Percentiles rank a stretch among this genome's conserved stretches.
These are phyloP conservation scores for Thalassarche chlororhynchos DNA, from an alignment of 2,113 vertebrate genomes.

Conservation along the genomic window DNA sequence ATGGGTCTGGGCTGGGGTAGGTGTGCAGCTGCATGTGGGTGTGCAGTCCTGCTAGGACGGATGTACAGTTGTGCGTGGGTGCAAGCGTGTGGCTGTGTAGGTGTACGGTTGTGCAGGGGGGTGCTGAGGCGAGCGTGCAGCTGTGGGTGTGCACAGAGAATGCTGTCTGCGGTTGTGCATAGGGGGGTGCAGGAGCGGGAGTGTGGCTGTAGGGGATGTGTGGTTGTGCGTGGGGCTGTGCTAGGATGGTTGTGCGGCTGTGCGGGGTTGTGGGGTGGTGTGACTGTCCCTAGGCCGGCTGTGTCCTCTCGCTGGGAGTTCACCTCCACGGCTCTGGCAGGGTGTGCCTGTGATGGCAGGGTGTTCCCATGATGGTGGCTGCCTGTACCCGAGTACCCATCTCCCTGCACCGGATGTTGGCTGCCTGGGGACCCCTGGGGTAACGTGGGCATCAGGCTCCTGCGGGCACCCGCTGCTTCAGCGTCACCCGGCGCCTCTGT, in stretches of 20 bases:
- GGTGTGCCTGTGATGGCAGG: background rate
- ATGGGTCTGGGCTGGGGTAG: rapidly evolving
- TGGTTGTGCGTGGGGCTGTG: background rate
- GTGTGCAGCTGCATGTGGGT: background rate
- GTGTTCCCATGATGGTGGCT: rapidly evolving
- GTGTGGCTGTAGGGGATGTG: background rate
- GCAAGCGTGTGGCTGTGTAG: background rate
- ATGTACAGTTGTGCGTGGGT: background rate
- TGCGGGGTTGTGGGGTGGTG: background rate
- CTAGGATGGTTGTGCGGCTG: background rate
- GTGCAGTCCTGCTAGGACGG: background rate
- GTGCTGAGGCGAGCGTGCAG: background rate
- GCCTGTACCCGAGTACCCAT: rapidly evolving
- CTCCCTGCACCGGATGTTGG: background rate
- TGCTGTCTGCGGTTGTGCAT: background rate
- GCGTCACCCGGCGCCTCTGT: rapidly evolving
- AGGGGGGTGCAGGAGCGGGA: background rate
- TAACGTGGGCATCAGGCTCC: background rate
- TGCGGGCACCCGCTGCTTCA: rapidly evolving
- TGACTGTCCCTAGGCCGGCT: background rate
- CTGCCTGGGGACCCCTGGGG: background rate
- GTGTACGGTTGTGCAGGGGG: rapidly evolving
- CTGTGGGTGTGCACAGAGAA: background rate
- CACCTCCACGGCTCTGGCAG: background rate
- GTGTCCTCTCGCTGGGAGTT: background rate